Base-by-base conservation (phyloP, 2,888 invertebrate species). In the Atethmia centrago region DNA sequence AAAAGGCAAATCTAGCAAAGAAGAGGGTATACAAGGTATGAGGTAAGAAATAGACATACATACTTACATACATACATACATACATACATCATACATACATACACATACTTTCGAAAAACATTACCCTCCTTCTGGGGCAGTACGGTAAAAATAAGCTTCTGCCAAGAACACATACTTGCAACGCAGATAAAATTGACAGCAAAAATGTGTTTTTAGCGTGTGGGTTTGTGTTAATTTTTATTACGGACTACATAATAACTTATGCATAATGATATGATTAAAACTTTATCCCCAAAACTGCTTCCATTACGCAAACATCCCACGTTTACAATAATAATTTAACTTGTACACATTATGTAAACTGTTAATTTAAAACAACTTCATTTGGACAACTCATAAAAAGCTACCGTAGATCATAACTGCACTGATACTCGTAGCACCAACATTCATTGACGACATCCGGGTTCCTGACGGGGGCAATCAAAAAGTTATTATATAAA, bases 401-500 rank as follows among this genome's bases (percentile, higher is more conserved):
- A 88, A 85, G 76, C 64, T 31, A 55, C 28, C 40, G 45, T 65
- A 76, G 82, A 86, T 86, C 59, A 84, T 75, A 74, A 79, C 62
- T 12, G 55, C 53, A 10, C 71, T 69, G 76, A 84, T 86, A n/a
- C n/a, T n/a, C n/a, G n/a, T n/a, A 79, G 64, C 45, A 36, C 21
- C 53, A 85, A 82, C 65, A 79, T 85, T 77, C 71, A 74, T 75
- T 77, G 74, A 80, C 75, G 68, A 74, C 69, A 76, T 69, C 79
- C 75, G 63, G 56, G 70, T 67, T 16, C 47, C 77, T 56, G 45
- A 45, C 64, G 62, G 73, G 63, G 63, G 75, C 36, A 75, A 80
- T 83, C 79, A 79, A 65, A 81, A 88, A 87, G 78, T 87, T 88
- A 76, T 53, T 81, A 87, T 76, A 80, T 71, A 79, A 83, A 85